phyloP scores from a whole-genome alignment of 2,888 invertebrate genomes.

The Therioaphis trifolii region DNA sequence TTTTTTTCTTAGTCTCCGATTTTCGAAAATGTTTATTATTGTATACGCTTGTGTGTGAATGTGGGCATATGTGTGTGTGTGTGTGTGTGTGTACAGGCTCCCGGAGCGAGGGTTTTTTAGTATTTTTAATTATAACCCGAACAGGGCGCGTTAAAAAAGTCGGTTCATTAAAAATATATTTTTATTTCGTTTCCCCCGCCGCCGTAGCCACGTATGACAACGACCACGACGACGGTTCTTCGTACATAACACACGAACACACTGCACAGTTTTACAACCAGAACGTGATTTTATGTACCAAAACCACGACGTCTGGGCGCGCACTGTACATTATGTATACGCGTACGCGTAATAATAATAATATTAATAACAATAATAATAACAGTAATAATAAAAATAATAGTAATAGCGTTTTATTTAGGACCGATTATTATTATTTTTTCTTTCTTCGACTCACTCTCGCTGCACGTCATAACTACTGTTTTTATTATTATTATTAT shows the following conservation, averaged over 20 bases:
- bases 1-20: not conserved
- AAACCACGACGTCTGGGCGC: not conserved
- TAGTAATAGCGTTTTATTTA: slow-evolving; percentile 30
- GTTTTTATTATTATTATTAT: not conserved
- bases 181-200: slow-evolving; percentile 56
- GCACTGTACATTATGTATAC: not conserved
- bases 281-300: slow-evolving; percentile 55
- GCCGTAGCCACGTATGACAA: slow-evolving; percentile 1
- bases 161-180: slow-evolving; percentile 62
- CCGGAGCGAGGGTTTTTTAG: slow-evolving; percentile 47
- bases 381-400: too few species aligned
- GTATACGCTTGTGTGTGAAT: not conserved
- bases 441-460: not conserved
- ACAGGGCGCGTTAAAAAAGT: slow-evolving; percentile 54
- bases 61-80: not conserved
- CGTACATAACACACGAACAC: not conserved
- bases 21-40: slow-evolving; percentile 46
- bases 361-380: too few species aligned
- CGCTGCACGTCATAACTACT: too few species aligned
- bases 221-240: not conserved
- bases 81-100: slow-evolving; percentile 4
- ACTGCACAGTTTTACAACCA: slow-evolving; percentile 47
- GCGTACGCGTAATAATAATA: not conserved
- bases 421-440: slow-evolving; percentile 6
- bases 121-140: slow-evolving; percentile 57